phyloP scores from a whole-genome alignment of 1,140 invertebrate genomes.

The Drosophila yakuba region DNA sequence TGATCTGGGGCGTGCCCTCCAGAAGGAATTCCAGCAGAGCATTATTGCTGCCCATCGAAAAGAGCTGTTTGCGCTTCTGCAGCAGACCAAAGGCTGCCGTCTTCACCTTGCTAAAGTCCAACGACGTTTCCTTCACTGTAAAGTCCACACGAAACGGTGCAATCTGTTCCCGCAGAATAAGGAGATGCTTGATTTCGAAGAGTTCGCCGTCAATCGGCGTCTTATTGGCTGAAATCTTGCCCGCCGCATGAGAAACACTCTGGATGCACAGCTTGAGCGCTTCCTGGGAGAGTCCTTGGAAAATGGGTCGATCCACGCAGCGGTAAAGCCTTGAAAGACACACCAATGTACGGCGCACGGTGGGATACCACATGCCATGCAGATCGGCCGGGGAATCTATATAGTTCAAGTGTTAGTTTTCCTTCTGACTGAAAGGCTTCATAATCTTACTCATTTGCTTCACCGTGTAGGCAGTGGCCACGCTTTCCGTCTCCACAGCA shows the following conservation, averaged over 20 bases:
- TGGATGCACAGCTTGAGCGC: slow-evolving; percentile 96
- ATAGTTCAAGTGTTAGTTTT: not conserved
- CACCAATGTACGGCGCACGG: slow-evolving; percentile 96
- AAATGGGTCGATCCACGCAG: slow-evolving; percentile 97
- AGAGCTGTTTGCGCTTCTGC: slow-evolving; percentile 94
- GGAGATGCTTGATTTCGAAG: slow-evolving; percentile 98
- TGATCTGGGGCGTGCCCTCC: slow-evolving; percentile 95
- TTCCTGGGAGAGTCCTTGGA: slow-evolving; percentile 98
- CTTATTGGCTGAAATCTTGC: slow-evolving; percentile 89
- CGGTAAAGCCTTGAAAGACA: slow-evolving; percentile 97
- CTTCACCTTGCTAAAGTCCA: slow-evolving; percentile 96
- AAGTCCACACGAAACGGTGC: slow-evolving; percentile 99
- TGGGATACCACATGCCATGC: slow-evolving; percentile 99
- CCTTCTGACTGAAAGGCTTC: accelerated
- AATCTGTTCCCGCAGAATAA: slow-evolving; percentile 98
- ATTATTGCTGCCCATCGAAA: slow-evolving; percentile 95
- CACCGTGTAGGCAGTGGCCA: slow-evolving; percentile 69
- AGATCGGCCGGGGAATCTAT: slow-evolving; percentile 95
- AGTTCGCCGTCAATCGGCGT: slow-evolving; percentile 95
- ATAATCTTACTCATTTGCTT: slow-evolving; percentile 70
- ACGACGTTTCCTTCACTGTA: slow-evolving; percentile 94
- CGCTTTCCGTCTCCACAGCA: slow-evolving; percentile 72
- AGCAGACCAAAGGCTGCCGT: slow-evolving; percentile 94
- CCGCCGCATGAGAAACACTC: slow-evolving; percentile 92
- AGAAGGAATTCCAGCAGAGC: slow-evolving; percentile 95